Evolutionary conservation across 2,797 vertebrate species (phyloP), one percentile per base, ranked within the genome.

Genomic region (Sebastes kiyomatsui): DNA sequence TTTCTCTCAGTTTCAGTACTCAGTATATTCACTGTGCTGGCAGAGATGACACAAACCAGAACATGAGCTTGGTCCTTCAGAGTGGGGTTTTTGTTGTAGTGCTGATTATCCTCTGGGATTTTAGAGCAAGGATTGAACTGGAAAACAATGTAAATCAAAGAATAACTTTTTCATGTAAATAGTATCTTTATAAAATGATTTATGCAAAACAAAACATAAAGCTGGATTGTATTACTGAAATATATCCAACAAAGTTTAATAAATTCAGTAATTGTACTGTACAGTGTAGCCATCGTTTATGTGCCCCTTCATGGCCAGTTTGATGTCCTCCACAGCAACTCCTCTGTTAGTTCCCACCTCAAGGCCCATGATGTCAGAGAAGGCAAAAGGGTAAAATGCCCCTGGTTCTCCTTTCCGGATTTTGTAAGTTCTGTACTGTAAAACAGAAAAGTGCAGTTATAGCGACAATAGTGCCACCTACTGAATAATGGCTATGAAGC

Each of bases 331-430:
- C 6, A 23, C 5, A 52, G 1, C 0, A 7, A 72, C n/a, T 38
- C 82, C 80, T 4, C 0, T 23, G 0, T 1, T 2, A 8, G 8
- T 0, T 0, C 0, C 7, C 0, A 5, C 1, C 8, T 90, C 79
- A 6, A 89, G 12, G 28, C 88, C 88, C 85, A 89, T 89, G 52
- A 70, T 65, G 70, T 92, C 85, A 73, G 7, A 61, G 16, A 92
- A 84, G 32, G 42, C 35, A 59, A 92, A 87, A 2, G 88, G 62
- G 52, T 76, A 72, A 69, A 64, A 62, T 2, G 5, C 25, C 2
- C 10, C 12, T n/a, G 18, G 18, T 9, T 2, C 1, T 33, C 2
- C 52, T 35, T 67, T 79, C 6, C 49, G 5, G 58, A 90, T 38
- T 62, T 76, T 67, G 27, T 74, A 68, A 8, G 56, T 79, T 58